These are phyloP conservation scores for Polydrusus pterygomalis DNA, from an alignment of 2,888 invertebrate genomes.

Conservation along the genomic window DNA sequence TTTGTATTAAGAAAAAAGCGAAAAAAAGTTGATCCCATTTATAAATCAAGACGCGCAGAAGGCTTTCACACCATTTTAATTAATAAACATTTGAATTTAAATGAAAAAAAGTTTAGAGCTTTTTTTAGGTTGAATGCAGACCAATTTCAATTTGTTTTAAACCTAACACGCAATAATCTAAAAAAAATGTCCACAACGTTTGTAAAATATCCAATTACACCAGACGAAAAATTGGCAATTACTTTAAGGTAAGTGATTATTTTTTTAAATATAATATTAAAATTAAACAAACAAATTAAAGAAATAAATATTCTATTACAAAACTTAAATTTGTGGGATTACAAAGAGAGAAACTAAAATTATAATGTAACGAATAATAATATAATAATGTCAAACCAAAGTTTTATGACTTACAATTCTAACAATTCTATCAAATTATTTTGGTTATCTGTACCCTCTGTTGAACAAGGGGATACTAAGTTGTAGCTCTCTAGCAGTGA, in stretches of 20 bases:
- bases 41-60: not conserved
- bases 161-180: not conserved
- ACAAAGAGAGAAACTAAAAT: not conserved
- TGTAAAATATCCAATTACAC: not conserved
- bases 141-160: not conserved
- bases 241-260: not conserved
- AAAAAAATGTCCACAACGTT: not conserved
- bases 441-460: not conserved
- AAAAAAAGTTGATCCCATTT: not conserved
- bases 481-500: not conserved
- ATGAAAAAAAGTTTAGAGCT: slow-evolving; percentile 9
- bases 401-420: not conserved
- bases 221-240: slow-evolving; percentile 10
- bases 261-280: not conserved
- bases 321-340: too few species aligned
- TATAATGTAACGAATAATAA: not conserved
- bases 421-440: not conserved
- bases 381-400: not conserved
- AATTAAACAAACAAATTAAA: too few species aligned
- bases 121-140: slow-evolving; percentile 2
- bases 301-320: too few species aligned
- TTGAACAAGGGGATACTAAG: not conserved
- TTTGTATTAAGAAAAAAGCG: not conserved
- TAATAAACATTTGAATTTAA: not conserved
- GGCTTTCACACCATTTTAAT: slow-evolving; percentile 3